Conservation (phyloP, 2,113 vertebrate species). For the Grammomys surdaster region DNA sequence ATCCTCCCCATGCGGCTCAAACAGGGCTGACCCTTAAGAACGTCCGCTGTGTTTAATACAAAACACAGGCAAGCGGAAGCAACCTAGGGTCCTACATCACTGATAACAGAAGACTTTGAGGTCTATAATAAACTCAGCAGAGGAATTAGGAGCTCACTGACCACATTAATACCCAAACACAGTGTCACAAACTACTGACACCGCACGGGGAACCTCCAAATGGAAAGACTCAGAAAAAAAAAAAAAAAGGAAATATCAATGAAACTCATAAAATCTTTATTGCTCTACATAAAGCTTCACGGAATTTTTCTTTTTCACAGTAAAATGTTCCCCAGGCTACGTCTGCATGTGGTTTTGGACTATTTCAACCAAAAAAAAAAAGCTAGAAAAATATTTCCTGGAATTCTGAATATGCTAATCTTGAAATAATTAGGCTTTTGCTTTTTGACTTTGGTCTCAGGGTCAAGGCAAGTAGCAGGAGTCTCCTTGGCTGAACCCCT, state of each 20-base stretch:
- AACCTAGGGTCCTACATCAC: neutral
- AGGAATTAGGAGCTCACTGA: neutral
- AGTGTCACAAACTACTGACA: neutral
- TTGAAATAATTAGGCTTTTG: conserved; percentile 29
- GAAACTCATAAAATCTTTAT: neutral
- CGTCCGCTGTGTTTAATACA: conserved; percentile 11
- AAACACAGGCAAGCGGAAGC: neutral
- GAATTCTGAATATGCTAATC: conserved; percentile 22
- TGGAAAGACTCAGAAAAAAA: neutral
- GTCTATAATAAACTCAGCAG: neutral
- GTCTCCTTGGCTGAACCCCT: neutral
- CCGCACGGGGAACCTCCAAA: neutral
- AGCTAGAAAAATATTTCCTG: neutral
- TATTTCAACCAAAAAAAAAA: conserved; percentile 14
- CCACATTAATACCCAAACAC: neutral
- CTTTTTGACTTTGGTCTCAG: neutral
- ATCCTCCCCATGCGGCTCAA: conserved; percentile 53
- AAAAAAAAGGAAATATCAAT: conserved; percentile 18
- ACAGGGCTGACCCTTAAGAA: conserved; percentile 48
- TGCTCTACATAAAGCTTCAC: neutral
- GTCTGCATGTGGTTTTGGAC: neutral
- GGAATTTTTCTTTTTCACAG: conserved; percentile 43
- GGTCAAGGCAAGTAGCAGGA: neutral
- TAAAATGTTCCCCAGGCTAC: neutral
- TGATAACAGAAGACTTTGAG: neutral